These are phyloP conservation scores for Lasioglossum baleicum DNA, from an alignment of 1,140 invertebrate species.

Conservation along the genomic window DNA sequence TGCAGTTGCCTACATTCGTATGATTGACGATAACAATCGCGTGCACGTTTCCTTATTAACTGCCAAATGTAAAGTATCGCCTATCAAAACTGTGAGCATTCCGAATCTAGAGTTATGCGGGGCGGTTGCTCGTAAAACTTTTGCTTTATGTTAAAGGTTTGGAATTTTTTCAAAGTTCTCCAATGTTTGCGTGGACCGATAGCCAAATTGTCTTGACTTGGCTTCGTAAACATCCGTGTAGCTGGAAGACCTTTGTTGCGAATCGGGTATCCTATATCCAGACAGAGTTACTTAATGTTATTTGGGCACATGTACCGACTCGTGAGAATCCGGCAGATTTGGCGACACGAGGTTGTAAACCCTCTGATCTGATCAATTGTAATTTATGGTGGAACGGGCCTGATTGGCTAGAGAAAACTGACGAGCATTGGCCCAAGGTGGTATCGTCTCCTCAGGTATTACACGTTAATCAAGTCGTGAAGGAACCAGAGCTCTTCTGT, in stretches of 20 bases:
- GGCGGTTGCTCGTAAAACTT: slow-evolving; percentile 49
- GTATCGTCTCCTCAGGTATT: not conserved
- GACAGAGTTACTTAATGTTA: not conserved
- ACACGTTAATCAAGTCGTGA: not conserved
- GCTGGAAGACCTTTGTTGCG: not conserved
- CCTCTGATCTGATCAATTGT: not conserved
- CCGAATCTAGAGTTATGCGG: slow-evolving; percentile 14
- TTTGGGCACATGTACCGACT: slow-evolving; percentile 4
- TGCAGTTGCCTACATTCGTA: slow-evolving; percentile 50
- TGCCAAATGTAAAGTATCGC: slow-evolving; percentile 50
- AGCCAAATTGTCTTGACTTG: not conserved
- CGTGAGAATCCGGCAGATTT: slow-evolving; percentile 15
- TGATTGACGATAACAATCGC: not conserved
- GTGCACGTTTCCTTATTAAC: not conserved
- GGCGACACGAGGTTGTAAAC: slow-evolving; percentile 41
- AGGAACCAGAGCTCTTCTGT: not conserved
- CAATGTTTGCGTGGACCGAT: slow-evolving; percentile 14
- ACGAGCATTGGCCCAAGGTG: not conserved
- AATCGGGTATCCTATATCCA: slow-evolving; percentile 15
- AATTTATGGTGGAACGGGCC: slow-evolving; percentile 52
- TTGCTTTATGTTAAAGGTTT: slow-evolving; percentile 8
- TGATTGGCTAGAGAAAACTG: slow-evolving; percentile 13
- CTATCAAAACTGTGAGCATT: slow-evolving; percentile 39
- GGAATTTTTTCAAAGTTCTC: not conserved
- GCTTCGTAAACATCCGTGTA: not conserved